Percentiles rank a stretch among this genome's conserved stretches.
Conservation (phyloP, 2,888 invertebrate genomes). For the Phengaris alcon region DNA sequence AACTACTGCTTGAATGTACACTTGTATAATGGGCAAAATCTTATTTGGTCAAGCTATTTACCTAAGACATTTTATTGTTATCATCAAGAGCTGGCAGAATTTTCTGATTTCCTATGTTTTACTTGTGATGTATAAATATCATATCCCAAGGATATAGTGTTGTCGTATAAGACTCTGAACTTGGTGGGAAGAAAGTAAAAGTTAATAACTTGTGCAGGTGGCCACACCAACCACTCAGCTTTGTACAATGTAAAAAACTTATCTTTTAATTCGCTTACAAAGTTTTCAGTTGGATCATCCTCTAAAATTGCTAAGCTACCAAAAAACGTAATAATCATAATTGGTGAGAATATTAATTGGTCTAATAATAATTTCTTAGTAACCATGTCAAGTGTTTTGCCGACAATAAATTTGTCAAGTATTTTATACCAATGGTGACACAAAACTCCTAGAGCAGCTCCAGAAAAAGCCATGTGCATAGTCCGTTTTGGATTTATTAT, state of each 20-base stretch:
- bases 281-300: conserved; percentile 79
- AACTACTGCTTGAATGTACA: not conserved
- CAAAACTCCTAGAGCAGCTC: conserved; percentile 87
- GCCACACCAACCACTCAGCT: conserved; percentile 97
- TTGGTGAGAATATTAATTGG: conserved; percentile 91
- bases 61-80: conserved; percentile 4
- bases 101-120: conserved; percentile 76
- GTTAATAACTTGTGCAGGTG: conserved; percentile 94
- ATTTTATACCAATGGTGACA: conserved; percentile 94
- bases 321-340: conserved; percentile 90
- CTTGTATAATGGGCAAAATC: not conserved
- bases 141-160: conserved; percentile 91
- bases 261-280: conserved; percentile 83
- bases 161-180: conserved; percentile 94
- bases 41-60: not conserved
- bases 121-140: conserved; percentile 93
- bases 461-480: conserved; percentile 88
- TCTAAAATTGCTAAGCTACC: conserved; percentile 88
- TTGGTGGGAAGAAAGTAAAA: conserved; percentile 92
- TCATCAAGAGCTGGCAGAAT: conserved; percentile 33
- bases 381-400: conserved; percentile 83
- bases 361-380: conserved; percentile 90
- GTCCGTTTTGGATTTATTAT: conserved; percentile 83
- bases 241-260: conserved; percentile 89
- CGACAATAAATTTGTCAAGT: conserved; percentile 87